Conservation (phyloP, 2,888 invertebrate species). For the Drosophila macrospina region DNA sequence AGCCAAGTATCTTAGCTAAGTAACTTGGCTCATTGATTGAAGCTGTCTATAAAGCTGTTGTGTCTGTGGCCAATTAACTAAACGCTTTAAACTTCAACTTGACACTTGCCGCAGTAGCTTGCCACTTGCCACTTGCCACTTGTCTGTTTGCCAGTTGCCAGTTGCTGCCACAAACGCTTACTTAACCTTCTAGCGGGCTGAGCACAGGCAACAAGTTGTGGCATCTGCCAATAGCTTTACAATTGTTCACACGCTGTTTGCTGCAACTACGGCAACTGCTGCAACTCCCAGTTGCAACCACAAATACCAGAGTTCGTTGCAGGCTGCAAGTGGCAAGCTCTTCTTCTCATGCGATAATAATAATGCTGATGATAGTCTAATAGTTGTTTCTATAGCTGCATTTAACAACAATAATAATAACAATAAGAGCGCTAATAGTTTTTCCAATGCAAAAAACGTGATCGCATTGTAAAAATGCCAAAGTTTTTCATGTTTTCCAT, state of each 20-base stretch:
- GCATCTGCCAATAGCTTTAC: conserved; percentile 14
- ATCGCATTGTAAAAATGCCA: conserved; percentile 44
- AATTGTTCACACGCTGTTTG: conserved; percentile 19
- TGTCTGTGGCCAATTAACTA: conserved; percentile 49
- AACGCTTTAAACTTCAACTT: conserved; percentile 79
- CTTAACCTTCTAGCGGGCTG: conserved; percentile 64
- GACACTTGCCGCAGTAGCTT: conserved; percentile 52
- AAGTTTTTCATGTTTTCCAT: conserved; percentile 27
- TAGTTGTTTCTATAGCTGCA: conserved; percentile 45
- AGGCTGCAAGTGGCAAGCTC: conserved; percentile 2
- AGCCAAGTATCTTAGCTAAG: not conserved
- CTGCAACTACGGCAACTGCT: conserved; percentile 31
- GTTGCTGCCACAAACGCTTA: conserved; percentile 40
- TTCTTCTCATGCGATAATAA: not conserved
- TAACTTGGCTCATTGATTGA: conserved; percentile 19
- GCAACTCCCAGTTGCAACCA: conserved; percentile 44
- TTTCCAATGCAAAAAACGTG: conserved; percentile 48
- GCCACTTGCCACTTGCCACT: conserved; percentile 28
- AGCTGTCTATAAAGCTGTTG: conserved; percentile 40
- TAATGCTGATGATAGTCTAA: conserved; percentile 35
- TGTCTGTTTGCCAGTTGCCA: not conserved
- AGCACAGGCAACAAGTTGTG: conserved; percentile 12
- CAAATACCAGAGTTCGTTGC: conserved; percentile 75
- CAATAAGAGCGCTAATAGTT: conserved; percentile 10
- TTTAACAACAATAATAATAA: conserved; percentile 21